Conservation (phyloP, 2,113 vertebrate genomes). For the Zapus hudsonius region DNA sequence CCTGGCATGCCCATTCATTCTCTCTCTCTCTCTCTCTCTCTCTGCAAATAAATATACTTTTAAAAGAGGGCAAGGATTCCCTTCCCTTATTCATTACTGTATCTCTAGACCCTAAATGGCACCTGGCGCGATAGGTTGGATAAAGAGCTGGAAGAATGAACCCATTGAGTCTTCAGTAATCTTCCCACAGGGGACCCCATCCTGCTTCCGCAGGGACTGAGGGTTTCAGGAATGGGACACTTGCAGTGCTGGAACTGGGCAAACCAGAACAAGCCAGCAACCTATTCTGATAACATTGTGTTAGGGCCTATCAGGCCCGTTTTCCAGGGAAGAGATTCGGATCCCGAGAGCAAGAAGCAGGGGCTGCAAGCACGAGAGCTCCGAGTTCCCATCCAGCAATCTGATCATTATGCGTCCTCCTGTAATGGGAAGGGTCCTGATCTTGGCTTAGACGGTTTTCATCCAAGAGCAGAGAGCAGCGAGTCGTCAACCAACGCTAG, state of each 20-base stretch:
- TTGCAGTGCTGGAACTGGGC: neutral
- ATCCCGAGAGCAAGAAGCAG: neutral
- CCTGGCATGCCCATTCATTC: no score
- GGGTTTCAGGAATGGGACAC: neutral
- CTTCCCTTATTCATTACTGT: neutral
- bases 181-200: neutral
- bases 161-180: neutral
- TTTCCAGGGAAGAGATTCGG: constrained; percentile 2
- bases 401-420: neutral
- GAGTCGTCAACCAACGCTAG: neutral
- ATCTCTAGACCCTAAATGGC: neutral
- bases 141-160: neutral
- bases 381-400: neutral
- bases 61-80: neutral
- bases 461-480: neutral
- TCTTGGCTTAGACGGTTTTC: neutral
- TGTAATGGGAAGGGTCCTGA: neutral
- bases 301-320: neutral
- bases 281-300: neutral
- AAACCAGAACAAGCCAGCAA: neutral
- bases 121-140: neutral
- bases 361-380: neutral
- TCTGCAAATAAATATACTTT: no score
- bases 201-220: neutral
- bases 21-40: no score